Conservation (phyloP, 2,888 invertebrate species). For the Plagiodera versicolora region DNA sequence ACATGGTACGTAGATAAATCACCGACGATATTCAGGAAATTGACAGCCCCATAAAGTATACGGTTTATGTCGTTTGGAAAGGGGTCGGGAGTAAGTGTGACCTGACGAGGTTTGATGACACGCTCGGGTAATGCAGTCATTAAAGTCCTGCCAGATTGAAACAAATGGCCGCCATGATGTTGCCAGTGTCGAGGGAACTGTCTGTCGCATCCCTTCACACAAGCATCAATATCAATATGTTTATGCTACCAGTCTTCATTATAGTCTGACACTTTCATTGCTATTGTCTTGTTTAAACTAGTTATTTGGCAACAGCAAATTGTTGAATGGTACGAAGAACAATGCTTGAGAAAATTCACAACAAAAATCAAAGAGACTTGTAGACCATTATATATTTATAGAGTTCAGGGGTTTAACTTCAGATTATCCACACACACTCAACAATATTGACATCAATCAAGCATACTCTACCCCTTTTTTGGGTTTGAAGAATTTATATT, state of each 20-base stretch:
- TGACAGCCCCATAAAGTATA: conserved; percentile 32
- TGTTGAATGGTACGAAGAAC: too few relatives aligned
- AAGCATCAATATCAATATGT: conserved; percentile 50
- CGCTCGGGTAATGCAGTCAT: conserved; percentile 46
- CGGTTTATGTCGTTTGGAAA: conserved; percentile 29
- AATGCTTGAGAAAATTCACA: too few relatives aligned
- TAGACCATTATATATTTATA: too few relatives aligned
- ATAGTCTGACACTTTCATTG: conserved; percentile 27
- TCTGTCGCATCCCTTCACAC: conserved; percentile 57
- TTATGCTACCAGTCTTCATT: conserved; percentile 28
- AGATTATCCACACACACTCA: too few relatives aligned
- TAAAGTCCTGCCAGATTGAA: conserved; percentile 57
- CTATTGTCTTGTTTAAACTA: conserved; percentile 15
- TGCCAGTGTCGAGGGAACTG: conserved; percentile 53
- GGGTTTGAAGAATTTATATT: too few relatives aligned
- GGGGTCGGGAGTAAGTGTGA: conserved; percentile 39
- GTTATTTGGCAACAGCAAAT: not conserved
- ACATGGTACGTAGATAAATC: not conserved
- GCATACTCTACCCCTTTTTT: too few relatives aligned
- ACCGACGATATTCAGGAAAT: conserved; percentile 12
- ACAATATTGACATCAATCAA: too few relatives aligned
- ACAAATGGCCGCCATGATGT: conserved; percentile 55
- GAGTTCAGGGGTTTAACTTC: too few relatives aligned
- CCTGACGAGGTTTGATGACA: conserved; percentile 43
- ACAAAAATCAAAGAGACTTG: too few relatives aligned